Percentiles rank a stretch among this genome's conserved stretches.
These are phyloP conservation scores for Drosophila dives DNA, from an alignment of 2,888 invertebrate genomes.

Conservation along the genomic window DNA sequence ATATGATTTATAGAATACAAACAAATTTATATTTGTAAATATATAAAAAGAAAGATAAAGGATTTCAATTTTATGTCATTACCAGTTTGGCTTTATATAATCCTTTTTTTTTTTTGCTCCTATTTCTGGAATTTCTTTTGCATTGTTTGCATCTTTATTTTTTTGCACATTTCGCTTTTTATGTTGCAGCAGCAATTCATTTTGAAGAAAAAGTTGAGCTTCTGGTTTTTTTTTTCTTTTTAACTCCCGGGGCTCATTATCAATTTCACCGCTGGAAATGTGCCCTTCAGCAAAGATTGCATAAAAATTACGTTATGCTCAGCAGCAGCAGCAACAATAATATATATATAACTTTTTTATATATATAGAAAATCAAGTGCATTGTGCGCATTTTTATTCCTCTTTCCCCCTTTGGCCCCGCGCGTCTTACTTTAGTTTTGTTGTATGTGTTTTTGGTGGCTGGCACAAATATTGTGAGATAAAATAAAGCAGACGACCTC, in stretches of 20 bases:
- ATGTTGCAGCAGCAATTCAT: conserved; percentile 25
- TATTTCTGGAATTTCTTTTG: background rate
- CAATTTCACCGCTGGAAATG: conserved; percentile 61
- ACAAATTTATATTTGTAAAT: no score
- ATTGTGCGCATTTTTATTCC: conserved; percentile 45
- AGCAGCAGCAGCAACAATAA: conserved; percentile 15
- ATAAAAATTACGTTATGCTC: conserved; percentile 63
- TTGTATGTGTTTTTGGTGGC: conserved; percentile 51
- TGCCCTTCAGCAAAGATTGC: conserved; percentile 52
- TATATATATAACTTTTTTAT: background rate
- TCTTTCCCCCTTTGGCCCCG: background rate
- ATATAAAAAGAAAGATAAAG: background rate
- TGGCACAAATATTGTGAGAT: conserved; percentile 67
- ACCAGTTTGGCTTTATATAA: background rate
- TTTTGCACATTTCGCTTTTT: conserved; percentile 25
- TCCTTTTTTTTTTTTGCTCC: background rate
- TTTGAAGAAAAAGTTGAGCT: conserved; percentile 22
- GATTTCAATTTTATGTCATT: background rate
- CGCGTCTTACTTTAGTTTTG: background rate
- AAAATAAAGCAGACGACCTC: conserved; percentile 75
- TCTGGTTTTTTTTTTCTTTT: conserved; percentile 16
- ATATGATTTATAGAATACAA: background rate
- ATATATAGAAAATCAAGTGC: conserved; percentile 23
- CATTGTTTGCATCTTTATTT: background rate
- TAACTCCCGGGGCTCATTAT: conserved; percentile 57